A percentile compares a stretch with the other conserved stretches of the same genome.
phyloP scores from a whole-genome alignment of 2,888 invertebrate species.

The Trachelus troglodyta region DNA sequence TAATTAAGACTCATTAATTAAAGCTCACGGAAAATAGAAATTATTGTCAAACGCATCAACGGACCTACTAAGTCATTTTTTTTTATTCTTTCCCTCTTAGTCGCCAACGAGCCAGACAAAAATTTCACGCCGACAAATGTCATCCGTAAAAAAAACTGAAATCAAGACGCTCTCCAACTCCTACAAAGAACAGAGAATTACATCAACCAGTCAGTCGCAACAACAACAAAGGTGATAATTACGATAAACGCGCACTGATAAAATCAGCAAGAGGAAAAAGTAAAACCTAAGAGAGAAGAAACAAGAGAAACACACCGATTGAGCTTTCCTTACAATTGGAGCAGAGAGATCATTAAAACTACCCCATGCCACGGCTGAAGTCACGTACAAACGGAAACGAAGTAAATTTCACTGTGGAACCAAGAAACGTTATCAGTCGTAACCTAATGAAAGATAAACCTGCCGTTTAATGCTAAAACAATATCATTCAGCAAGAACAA shows the following conservation, averaged over 20 bases:
- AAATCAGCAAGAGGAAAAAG: neutral
- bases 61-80: neutral
- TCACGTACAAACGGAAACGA: neutral
- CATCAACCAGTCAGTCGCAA: neutral
- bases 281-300: neutral
- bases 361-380: neutral
- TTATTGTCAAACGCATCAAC: conserved; percentile 1
- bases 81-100: neutral
- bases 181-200: neutral
- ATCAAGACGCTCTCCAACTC: no score
- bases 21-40: conserved; percentile 22
- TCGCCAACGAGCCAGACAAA: neutral
- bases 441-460: neutral
- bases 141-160: no score
- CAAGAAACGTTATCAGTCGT: neutral
- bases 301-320: neutral
- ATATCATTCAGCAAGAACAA: neutral
- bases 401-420: neutral
- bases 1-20: conserved; percentile 44
- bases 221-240: neutral
- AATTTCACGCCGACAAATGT: neutral
- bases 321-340: neutral
- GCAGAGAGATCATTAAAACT: neutral
- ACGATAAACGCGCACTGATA: neutral
- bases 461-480: neutral